Conservation (phyloP, 2,113 vertebrate genomes). For the Sturnira hondurensis region DNA sequence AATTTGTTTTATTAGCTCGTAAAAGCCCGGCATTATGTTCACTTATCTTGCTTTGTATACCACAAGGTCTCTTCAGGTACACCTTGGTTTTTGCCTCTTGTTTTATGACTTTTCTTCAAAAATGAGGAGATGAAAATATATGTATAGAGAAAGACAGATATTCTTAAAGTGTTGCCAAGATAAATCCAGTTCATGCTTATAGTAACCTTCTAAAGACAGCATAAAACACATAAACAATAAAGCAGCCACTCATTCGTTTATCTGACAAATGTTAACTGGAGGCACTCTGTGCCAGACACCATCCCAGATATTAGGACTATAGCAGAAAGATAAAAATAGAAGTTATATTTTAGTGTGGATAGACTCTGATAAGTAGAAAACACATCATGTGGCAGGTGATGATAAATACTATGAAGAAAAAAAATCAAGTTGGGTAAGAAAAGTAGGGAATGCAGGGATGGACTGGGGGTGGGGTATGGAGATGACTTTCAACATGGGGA, state of each 20-base stretch:
- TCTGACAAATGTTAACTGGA: background rate
- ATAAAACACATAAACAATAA: background rate
- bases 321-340: background rate
- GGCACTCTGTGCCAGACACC: background rate
- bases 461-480: background rate
- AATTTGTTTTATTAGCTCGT: background rate
- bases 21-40: background rate
- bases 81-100: background rate
- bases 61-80: background rate
- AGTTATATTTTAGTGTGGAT: background rate
- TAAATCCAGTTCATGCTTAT: background rate
- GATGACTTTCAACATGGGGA: background rate
- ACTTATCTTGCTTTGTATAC: background rate
- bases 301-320: background rate
- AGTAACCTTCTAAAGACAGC: background rate
- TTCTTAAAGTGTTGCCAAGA: slow-evolving; percentile 11
- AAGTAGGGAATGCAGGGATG: background rate
- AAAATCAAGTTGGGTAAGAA: background rate
- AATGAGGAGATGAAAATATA: background rate
- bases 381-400: background rate
- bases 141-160: background rate
- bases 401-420: background rate
- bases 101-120: slow-evolving; percentile 22
- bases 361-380: background rate
- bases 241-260: background rate